A percentile compares a stretch with the other conserved stretches of the same genome.
Evolutionary conservation across 2,797 vertebrate species (phyloP).

Genomic region (Xenopus petersii): DNA sequence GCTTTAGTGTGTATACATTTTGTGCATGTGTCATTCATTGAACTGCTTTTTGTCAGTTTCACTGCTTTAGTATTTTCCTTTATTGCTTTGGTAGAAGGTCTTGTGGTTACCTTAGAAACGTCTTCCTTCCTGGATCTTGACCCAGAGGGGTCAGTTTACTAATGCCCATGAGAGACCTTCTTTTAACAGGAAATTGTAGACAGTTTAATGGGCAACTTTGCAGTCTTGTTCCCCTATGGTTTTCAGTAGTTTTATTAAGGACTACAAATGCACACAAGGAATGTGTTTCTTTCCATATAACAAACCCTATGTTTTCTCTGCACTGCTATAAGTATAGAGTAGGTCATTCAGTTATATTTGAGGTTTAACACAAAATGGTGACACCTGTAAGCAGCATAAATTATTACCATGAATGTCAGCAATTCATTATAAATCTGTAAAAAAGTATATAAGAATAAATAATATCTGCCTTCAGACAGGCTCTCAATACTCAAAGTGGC

Average conservation of each 20-base stretch:
- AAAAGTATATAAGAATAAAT: background rate
- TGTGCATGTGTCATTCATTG: constrained; percentile 54
- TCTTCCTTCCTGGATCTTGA: constrained; percentile 74
- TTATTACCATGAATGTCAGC: background rate
- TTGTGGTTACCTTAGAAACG: constrained; percentile 68
- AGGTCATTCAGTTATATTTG: constrained; percentile 35
- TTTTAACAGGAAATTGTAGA: constrained; percentile 75
- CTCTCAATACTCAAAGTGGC: background rate
- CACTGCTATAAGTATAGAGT: constrained; percentile 11
- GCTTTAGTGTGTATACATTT: no score
- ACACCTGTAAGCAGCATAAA: background rate
- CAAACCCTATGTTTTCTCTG: background rate
- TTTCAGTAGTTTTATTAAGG: constrained; percentile 62
- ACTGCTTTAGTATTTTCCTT: constrained; percentile 52
- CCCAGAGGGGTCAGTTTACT: constrained; percentile 59
- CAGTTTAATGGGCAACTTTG: constrained; percentile 73
- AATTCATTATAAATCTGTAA: constrained; percentile 2
- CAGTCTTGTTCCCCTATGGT: constrained; percentile 61
- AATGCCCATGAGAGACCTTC: constrained; percentile 66
- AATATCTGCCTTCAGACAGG: background rate
- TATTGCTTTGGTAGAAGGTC: constrained; percentile 57
- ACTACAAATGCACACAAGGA: constrained; percentile 60
- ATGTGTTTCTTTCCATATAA: constrained; percentile 60
- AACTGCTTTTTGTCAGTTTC: constrained; percentile 73
- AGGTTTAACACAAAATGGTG: constrained; percentile 8